Evolutionary conservation across 2,888 invertebrate genomes (phyloP).

Genomic region (Mimumesa dahlbomi): DNA sequence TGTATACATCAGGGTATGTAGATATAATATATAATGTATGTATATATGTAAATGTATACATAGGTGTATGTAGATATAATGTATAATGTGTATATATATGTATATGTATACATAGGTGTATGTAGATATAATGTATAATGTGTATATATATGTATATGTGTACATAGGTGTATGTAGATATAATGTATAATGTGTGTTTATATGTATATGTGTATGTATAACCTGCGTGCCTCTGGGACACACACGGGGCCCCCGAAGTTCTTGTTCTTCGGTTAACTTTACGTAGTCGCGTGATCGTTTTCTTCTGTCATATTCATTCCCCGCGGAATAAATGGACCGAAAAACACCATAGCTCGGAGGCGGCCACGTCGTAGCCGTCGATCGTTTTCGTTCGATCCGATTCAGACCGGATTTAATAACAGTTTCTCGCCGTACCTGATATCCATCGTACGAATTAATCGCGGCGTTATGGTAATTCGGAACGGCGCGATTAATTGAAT

Average conservation of each 20-base stretch:
- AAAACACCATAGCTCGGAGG: not conserved
- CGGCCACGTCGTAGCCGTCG: not conserved
- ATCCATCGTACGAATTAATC: not conserved
- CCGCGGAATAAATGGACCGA: not conserved
- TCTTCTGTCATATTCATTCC: not conserved
- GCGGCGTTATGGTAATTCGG: not conserved
- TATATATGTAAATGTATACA: no score
- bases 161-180: no score
- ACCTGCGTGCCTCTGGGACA: constrained; percentile 28
- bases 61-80: no score
- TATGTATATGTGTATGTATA: no score
- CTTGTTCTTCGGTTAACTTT: constrained; percentile 14
- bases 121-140: no score
- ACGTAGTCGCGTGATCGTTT: not conserved
- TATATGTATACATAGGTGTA: no score
- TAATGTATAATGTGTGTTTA: no score
- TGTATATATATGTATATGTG: no score
- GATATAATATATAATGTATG: no score
- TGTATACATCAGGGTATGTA: no score
- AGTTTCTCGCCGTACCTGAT: not conserved
- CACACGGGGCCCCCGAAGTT: constrained; percentile 3
- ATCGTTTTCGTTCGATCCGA: not conserved
- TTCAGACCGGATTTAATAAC: not conserved
- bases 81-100: no score
- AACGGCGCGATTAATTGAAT: not conserved